Conservation (phyloP, 2,797 vertebrate genomes). For the Lemur catta region DNA sequence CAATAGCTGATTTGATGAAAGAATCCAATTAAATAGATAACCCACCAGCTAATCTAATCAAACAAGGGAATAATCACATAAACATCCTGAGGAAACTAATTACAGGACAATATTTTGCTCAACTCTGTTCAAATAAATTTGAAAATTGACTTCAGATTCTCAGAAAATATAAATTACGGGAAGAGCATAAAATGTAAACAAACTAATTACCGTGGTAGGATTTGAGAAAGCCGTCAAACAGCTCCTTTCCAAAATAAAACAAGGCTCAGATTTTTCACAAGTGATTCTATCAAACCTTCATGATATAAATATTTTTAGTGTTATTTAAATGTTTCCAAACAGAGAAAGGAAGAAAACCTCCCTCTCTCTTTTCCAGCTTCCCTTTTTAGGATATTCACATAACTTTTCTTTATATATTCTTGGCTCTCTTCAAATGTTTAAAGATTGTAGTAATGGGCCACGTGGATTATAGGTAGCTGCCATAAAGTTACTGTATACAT, state of each 20-base stretch:
- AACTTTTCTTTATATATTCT: not conserved
- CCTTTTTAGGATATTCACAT: not conserved
- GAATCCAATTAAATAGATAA: slow-evolving; percentile 37
- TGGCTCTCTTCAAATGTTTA: not conserved
- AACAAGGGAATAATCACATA: not conserved
- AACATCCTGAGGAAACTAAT: slow-evolving; percentile 56
- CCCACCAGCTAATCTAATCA: slow-evolving; percentile 49
- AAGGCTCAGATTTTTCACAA: slow-evolving; percentile 63
- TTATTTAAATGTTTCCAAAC: slow-evolving; percentile 69
- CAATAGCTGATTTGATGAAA: not conserved
- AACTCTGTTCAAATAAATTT: slow-evolving; percentile 60
- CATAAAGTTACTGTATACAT: not conserved
- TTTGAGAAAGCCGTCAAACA: slow-evolving; percentile 69
- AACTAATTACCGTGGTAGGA: slow-evolving; percentile 65
- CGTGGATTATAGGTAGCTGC: not conserved
- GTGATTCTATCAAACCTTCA: slow-evolving; percentile 58
- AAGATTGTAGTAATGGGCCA: not conserved
- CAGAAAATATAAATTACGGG: slow-evolving; percentile 66
- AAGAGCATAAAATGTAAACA: slow-evolving; percentile 61
- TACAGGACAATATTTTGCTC: slow-evolving; percentile 60
- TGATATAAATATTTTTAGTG: slow-evolving; percentile 67
- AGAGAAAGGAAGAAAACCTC: not conserved
- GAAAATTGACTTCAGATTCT: slow-evolving; percentile 62
- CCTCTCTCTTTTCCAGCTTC: not conserved
- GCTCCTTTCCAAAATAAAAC: slow-evolving; percentile 57